Conservation (phyloP, 2,888 invertebrate species). For the Tuta absoluta region DNA sequence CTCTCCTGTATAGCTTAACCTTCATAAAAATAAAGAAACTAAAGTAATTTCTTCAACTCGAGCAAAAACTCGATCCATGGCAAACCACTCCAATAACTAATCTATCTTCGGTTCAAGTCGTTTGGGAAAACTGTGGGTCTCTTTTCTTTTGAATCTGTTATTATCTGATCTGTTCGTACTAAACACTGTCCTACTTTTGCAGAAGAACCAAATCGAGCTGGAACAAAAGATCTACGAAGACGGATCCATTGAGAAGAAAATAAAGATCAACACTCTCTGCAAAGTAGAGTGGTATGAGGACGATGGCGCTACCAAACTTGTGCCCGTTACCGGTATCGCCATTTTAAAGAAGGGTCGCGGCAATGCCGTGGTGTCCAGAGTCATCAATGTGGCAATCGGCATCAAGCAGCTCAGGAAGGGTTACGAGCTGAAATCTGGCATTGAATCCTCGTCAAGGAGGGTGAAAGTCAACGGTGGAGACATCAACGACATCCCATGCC, state of each 20-base stretch:
- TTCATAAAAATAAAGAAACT: background rate
- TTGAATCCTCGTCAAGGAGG: conserved; percentile 82
- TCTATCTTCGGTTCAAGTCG: no score
- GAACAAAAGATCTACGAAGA: conserved; percentile 71
- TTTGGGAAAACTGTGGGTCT: no score
- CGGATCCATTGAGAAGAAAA: conserved; percentile 82
- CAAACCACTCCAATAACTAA: no score
- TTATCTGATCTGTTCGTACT: background rate
- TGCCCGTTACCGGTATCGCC: conserved; percentile 82
- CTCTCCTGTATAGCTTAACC: no score
- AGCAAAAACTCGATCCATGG: no score
- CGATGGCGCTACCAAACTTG: conserved; percentile 81
- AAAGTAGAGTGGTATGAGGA: conserved; percentile 87
- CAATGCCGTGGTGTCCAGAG: conserved; percentile 77
- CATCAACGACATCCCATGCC: conserved; percentile 84
- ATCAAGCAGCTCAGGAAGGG: conserved; percentile 78
- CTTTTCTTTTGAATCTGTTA: no score
- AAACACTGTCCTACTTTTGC: conserved; percentile 37
- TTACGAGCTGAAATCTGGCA: conserved; percentile 84
- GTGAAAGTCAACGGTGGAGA: conserved; percentile 83
- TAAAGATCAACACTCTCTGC: conserved; percentile 82
- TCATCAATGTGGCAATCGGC: conserved; percentile 82
- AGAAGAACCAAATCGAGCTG: conserved; percentile 76
- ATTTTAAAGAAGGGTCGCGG: conserved; percentile 77
- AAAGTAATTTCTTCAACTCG: background rate